Conservation (phyloP, 92 coral and sea anemone species). For the Heteractis magnifica region DNA sequence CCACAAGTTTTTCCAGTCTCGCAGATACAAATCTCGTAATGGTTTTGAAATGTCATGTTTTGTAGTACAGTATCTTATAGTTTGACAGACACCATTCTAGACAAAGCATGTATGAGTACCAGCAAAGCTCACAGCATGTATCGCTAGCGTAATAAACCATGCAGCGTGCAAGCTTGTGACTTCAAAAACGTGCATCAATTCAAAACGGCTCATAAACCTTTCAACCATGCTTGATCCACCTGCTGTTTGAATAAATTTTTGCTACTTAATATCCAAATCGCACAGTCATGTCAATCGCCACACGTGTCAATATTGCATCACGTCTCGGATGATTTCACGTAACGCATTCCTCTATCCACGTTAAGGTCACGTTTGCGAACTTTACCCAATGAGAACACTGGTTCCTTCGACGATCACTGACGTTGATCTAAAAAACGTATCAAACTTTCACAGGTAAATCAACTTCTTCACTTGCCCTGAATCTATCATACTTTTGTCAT, state of each 20-base stretch:
- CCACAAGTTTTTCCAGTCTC: no score
- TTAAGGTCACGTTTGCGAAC: constrained; percentile 42
- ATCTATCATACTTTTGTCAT: not conserved
- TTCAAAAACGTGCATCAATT: not conserved
- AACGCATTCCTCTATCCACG: not conserved
- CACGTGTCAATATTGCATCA: not conserved
- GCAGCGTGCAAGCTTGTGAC: no score
- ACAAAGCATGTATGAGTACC: not conserved
- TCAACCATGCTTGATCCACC: not conserved
- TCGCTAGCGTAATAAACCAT: not conserved
- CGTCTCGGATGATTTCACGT: not conserved
- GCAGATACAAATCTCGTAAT: no score
- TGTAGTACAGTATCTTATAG: no score
- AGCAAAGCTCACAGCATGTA: not conserved
- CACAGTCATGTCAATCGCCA: not conserved
- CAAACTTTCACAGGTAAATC: constrained; percentile 75
- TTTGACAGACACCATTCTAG: not conserved
- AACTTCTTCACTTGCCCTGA: no score
- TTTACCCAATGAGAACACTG: constrained; percentile 65
- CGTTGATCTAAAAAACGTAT: constrained; percentile 49
- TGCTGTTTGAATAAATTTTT: not conserved
- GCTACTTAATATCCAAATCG: not conserved
- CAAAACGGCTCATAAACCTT: not conserved
- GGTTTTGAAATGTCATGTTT: no score
- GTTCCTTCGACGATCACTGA: constrained; percentile 67